Base-by-base conservation (phyloP, 2,113 vertebrate genomes). In the Poeciliopsis occidentalis region DNA sequence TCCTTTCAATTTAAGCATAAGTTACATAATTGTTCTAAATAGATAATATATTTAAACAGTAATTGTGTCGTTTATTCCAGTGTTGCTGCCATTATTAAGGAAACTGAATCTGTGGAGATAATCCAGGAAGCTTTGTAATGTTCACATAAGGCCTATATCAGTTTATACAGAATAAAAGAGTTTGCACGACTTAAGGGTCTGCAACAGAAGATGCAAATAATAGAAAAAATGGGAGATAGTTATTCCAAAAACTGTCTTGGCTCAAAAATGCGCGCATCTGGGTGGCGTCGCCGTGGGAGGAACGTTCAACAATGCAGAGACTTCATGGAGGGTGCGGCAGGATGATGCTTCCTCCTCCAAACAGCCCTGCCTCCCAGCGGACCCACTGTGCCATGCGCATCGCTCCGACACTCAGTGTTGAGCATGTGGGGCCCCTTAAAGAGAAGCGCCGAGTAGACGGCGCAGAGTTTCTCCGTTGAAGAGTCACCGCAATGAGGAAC, bases 401-500 rank as follows among this genome's bases (percentile, higher is more conserved):
- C 47, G 71, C 75, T 66, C 61, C 81, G 69, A 87, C 76, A 83
- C 78, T 83, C 67, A 85, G 85, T 73, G 86, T 83, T 73, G 85
- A 83, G 73, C 78, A 65, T 73, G 86, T 87, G 84, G 84, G 83
- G 75, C 76, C 82, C 82, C 88, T 92, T 93, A 93, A 93, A 92
- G 92, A 91, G 91, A 83, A 87, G 87, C 84, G 81, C 90, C 86
- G 89, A 84, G 15, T 86, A 71, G 79, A 85, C 83, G 84, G 90
- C 91, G 76, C 85, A 79, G 84, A 94, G 88, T 91, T 91, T 92
- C 93, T 92, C 92, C 84, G 85, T 91, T 90, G 91, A 92, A 94
- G 92, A 93, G 88, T 88, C 89, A 95, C 88, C 94, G 96, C 94
- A 88, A 95, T 95, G 94, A 96, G 94, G 96, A 95, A 94, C 95